phyloP scores from a whole-genome alignment of 1,140 invertebrate species.

The Fragariocoptes setiger region DNA sequence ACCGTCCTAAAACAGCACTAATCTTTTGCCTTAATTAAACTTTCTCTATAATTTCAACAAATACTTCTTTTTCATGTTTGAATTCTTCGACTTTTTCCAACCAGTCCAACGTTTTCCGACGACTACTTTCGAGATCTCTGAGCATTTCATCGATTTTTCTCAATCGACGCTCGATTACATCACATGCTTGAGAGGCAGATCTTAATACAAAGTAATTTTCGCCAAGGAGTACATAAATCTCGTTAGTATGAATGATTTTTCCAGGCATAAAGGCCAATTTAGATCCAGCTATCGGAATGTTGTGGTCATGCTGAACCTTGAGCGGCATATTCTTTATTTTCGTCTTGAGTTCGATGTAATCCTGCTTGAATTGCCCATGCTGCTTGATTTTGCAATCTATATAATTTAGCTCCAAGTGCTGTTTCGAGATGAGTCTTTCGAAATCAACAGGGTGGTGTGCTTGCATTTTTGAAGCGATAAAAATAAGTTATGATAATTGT shows the following conservation, averaged over 20 bases:
- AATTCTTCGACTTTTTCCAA: neutral
- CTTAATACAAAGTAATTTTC: conserved; percentile 36
- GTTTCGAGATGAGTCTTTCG: neutral
- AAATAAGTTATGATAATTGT: neutral
- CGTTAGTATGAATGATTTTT: conserved; percentile 33
- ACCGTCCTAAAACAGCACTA: too few species aligned
- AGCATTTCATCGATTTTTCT: conserved; percentile 21
- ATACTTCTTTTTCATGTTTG: neutral
- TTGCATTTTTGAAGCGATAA: neutral
- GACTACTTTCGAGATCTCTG: neutral
- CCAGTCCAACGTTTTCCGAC: neutral
- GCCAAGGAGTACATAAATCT: conserved; percentile 30
- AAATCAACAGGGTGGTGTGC: neutral
- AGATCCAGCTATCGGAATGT: neutral
- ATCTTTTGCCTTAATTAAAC: neutral
- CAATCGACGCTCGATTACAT: conserved; percentile 25
- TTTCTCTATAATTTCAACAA: neutral
- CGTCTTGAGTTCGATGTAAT: neutral
- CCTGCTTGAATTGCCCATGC: neutral
- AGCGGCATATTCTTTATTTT: neutral
- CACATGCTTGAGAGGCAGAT: conserved; percentile 27
- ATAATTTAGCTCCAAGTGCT: neutral
- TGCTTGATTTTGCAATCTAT: neutral
- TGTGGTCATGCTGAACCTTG: neutral
- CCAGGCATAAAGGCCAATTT: conserved; percentile 29